These are phyloP conservation scores for Leptocoma aspasia DNA, from an alignment of 2,113 vertebrate genomes.

Conservation along the genomic window DNA sequence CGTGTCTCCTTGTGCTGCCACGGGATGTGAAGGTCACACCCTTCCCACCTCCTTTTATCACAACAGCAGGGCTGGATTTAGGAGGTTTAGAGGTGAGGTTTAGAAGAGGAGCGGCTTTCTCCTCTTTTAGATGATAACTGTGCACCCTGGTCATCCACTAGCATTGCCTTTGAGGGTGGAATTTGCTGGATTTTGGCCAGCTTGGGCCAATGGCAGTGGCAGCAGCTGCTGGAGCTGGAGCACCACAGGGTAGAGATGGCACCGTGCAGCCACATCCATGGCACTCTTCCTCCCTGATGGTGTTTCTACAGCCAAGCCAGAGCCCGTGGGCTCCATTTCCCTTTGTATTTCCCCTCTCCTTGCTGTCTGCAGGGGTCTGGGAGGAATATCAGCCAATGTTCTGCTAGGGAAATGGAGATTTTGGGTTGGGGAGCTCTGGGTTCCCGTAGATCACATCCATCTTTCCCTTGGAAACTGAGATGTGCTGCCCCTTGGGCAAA, in stretches of 20 bases:
- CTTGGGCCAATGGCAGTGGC: neutral
- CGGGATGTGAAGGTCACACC: accelerated
- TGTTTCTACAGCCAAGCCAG: neutral
- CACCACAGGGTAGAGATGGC: neutral
- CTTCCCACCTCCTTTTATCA: neutral
- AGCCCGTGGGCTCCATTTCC: neutral
- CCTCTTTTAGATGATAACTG: neutral
- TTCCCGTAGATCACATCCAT: neutral
- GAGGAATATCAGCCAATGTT: accelerated
- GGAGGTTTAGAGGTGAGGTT: neutral
- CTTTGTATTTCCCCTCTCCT: neutral
- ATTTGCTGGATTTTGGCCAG: neutral
- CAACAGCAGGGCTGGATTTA: neutral
- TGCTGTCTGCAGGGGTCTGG: neutral
- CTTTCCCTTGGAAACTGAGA: neutral
- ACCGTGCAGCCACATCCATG: neutral
- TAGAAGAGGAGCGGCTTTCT: neutral
- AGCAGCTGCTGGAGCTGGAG: neutral
- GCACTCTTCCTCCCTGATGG: neutral
- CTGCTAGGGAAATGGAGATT: neutral
- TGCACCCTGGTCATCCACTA: neutral
- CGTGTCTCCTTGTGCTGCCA: neutral
- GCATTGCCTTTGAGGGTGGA: neutral
- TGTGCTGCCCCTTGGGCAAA: neutral
- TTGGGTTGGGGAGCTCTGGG: neutral